A percentile compares a stretch with the other conserved stretches of the same genome.
Evolutionary conservation across 2,888 invertebrate species (phyloP).

Genomic region (Drosophila melanosoma): DNA sequence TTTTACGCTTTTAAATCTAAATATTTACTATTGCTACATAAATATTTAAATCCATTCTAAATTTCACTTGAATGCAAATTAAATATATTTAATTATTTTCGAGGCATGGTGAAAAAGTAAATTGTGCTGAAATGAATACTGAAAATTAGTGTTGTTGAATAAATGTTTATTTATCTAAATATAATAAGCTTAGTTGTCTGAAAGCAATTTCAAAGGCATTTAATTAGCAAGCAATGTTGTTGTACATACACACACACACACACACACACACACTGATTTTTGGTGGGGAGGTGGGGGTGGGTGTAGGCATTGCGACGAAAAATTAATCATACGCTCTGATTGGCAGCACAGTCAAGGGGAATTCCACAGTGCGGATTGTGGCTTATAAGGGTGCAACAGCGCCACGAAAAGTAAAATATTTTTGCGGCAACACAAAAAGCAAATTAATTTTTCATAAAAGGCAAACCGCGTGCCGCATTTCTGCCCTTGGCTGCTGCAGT

Average conservation of each 20-base stretch:
- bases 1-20: no score
- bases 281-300: neutral
- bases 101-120: neutral
- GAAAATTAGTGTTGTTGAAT: neutral
- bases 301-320: conserved; percentile 58
- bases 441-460: conserved; percentile 80
- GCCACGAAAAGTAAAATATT: conserved; percentile 58
- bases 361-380: conserved; percentile 9
- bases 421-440: conserved; percentile 76
- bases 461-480: conserved; percentile 60
- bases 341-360: conserved; percentile 69
- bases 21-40: no score
- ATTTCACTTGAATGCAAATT: neutral
- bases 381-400: neutral
- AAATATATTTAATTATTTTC: neutral
- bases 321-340: conserved; percentile 81
- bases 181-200: conserved; percentile 1
- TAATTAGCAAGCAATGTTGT: conserved; percentile 4
- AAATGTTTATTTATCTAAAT: neutral
- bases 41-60: no score
- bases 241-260: conserved; percentile 2
- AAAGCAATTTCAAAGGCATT: conserved; percentile 5
- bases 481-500: conserved; percentile 11
- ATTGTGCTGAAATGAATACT: neutral
- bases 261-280: conserved; percentile 15